Base-by-base conservation (phyloP, 2,888 invertebrate species). In the Dromius quadrimaculatus region DNA sequence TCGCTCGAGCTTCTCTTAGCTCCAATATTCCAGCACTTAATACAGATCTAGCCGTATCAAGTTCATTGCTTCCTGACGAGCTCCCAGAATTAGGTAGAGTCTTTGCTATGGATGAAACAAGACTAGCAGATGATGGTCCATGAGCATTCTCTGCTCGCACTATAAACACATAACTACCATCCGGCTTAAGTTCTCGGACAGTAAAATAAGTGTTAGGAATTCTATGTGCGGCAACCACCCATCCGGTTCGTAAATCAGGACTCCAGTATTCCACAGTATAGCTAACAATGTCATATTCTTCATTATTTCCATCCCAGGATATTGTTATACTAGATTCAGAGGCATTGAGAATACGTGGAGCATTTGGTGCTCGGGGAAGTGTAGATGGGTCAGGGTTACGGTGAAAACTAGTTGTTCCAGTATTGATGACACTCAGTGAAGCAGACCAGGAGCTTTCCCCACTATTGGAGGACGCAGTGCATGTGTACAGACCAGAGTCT, bases 401-500 rank as follows among this genome's bases (percentile, higher is more conserved):
- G 79, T 90, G 90, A 73, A 91, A 85, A n/a, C 87, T 86, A 13
- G 84, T 71, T 0, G 82, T 79, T n/a, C 87, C 86, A 8, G 87
- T 82, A 43, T 83, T 82, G 71, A 88, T 87, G 9, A 91, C 88
- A 74, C 86, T 86, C 54, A 91, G 81, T 2, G 89, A 88, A 1
- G 94, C 93, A 59, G 91, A 89, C 91, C 93, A 93, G 1, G 91
- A 90, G 41, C 93, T 91, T 79, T 94, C 93, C 2, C 94, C 94
- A 76, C 92, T 91, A 77, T 91, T 91, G 62, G 93, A 93, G 6
- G 89, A 89, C 19, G 93, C 94, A 59, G 91, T 90, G 81, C 95
- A 95, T 0, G 92, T 92, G 82, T 94, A 95, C 15, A 90, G 83
- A 0, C 92, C 94, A 0, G 90, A 87, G 81, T 94, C 94, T 63